Conservation (phyloP, 2,888 invertebrate species). For the Xestia rhomboidea region DNA sequence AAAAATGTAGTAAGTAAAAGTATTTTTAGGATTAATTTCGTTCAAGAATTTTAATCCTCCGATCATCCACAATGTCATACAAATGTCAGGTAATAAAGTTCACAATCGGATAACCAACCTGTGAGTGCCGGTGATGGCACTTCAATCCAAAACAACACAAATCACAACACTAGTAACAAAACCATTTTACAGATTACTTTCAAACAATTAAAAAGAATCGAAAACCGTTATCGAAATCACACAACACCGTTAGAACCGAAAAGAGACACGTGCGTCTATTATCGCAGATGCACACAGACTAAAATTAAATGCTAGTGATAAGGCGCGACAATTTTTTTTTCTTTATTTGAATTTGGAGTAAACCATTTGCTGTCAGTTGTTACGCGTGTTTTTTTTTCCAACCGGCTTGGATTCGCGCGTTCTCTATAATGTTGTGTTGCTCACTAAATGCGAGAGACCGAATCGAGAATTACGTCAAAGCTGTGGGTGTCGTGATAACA, state of each 20-base stretch:
- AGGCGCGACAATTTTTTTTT: slow-evolving; percentile 51
- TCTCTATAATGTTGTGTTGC: slow-evolving; percentile 63
- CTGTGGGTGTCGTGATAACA: slow-evolving; percentile 72
- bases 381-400: slow-evolving; percentile 69
- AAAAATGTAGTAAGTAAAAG: neutral
- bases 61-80: neutral
- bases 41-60: neutral
- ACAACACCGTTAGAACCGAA: slow-evolving; percentile 55
- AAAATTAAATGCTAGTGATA: slow-evolving; percentile 66
- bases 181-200: slow-evolving; percentile 59
- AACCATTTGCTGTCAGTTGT: slow-evolving; percentile 55
- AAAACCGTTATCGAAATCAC: slow-evolving; percentile 63
- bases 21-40: neutral
- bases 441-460: slow-evolving; percentile 67
- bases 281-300: slow-evolving; percentile 67
- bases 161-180: slow-evolving; percentile 60
- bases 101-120: slow-evolving; percentile 51
- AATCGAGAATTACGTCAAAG: slow-evolving; percentile 68
- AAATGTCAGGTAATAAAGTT: neutral
- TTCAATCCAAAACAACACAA: slow-evolving; percentile 67
- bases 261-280: slow-evolving; percentile 61
- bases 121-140: slow-evolving; percentile 67
- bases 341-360: slow-evolving; percentile 50
- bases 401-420: slow-evolving; percentile 68
- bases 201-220: slow-evolving; percentile 61